These are phyloP conservation scores for Trypoxylon attenuatum DNA, from an alignment of 2,888 invertebrate genomes.

Conservation along the genomic window DNA sequence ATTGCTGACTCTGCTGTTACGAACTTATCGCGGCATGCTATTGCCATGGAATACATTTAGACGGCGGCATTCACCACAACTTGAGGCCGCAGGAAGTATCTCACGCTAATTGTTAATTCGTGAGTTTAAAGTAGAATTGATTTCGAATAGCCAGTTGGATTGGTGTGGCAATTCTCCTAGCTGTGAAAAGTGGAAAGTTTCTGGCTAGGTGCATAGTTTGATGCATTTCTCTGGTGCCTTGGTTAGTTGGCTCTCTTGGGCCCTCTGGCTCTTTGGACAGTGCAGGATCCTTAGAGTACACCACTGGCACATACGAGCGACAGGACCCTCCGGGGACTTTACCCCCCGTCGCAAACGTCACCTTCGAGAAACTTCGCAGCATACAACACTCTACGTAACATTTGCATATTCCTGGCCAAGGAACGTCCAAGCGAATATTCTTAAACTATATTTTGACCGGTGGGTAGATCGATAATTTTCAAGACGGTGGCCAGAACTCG, in stretches of 20 bases:
- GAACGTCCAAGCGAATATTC: no score
- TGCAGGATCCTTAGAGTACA: conserved; percentile 42
- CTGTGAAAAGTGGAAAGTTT: conserved; percentile 32
- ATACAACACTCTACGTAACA: conserved; percentile 10
- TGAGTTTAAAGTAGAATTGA: conserved; percentile 12
- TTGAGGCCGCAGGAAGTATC: conserved; percentile 20
- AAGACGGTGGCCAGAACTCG: no score
- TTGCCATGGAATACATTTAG: no score
- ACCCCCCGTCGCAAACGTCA: conserved; percentile 30
- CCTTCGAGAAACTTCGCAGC: conserved; percentile 26
- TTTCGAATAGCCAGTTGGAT: conserved; percentile 31
- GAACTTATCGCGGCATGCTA: no score
- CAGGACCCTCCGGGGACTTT: conserved; percentile 29
- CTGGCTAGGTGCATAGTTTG: conserved; percentile 38
- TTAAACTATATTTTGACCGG: no score
- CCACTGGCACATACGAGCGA: conserved; percentile 32
- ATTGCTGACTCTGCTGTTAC: no score
- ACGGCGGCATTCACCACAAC: conserved; percentile 8
- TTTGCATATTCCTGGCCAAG: no score
- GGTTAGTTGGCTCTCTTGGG: not conserved
- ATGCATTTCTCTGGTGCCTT: conserved; percentile 25
- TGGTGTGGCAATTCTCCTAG: conserved; percentile 15
- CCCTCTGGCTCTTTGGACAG: not conserved
- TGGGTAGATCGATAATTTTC: no score
- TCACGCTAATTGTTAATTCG: conserved; percentile 34